Evolutionary conservation across 2,797 vertebrate species (phyloP).

Genomic region (Xenentodon cancila): DNA sequence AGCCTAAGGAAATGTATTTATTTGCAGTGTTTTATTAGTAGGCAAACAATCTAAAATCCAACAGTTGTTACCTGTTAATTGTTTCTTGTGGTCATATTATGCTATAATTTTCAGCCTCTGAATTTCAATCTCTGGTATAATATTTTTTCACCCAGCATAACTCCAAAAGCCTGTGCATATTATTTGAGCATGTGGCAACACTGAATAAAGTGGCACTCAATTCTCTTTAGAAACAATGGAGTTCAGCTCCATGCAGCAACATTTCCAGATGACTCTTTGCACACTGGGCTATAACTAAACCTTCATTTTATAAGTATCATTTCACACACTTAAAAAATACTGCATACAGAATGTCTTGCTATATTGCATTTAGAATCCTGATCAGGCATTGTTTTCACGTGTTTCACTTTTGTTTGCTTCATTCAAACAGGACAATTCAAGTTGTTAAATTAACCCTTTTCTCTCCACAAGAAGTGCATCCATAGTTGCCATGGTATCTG

Average conservation of each 20-base stretch:
- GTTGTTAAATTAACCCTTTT: not conserved
- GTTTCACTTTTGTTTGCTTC: not conserved
- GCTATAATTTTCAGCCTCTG: too few species aligned
- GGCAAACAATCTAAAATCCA: too few species aligned
- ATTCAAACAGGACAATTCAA: not conserved
- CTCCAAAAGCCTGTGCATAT: not conserved
- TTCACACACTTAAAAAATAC: not conserved
- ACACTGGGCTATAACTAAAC: not conserved
- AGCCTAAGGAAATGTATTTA: too few species aligned
- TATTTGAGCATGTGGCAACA: constrained; percentile 6
- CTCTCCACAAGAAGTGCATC: not conserved
- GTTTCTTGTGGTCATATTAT: too few species aligned
- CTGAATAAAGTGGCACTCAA: constrained; percentile 50
- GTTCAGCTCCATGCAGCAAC: constrained; percentile 36
- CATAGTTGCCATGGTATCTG: not conserved
- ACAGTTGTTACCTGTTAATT: too few species aligned
- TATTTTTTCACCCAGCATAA: too few species aligned
- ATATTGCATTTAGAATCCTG: not conserved
- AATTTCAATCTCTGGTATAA: too few species aligned
- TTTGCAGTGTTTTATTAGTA: too few species aligned
- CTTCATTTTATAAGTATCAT: not conserved
- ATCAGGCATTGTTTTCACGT: not conserved
- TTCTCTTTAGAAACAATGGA: constrained; percentile 49
- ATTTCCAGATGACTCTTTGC: constrained; percentile 1
- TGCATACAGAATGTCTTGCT: not conserved